phyloP scores from a whole-genome alignment of 1,140 invertebrate species.

The Drosophila equinoxialis region DNA sequence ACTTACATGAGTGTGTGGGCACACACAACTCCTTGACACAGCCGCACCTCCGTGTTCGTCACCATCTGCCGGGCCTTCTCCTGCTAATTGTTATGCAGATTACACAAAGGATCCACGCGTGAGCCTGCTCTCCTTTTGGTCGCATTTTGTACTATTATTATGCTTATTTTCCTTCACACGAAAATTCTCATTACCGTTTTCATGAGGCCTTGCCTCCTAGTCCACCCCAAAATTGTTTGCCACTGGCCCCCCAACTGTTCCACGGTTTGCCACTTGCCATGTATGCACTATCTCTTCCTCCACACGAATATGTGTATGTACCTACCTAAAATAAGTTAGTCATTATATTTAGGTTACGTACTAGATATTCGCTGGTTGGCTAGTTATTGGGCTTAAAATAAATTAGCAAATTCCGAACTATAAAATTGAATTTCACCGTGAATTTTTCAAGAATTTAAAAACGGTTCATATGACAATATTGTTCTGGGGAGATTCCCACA shows the following conservation, averaged over 20 bases:
- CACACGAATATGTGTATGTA: not conserved
- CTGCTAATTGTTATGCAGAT: conserved; percentile 74
- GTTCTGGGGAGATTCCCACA: no score
- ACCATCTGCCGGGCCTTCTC: not conserved
- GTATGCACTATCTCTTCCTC: not conserved
- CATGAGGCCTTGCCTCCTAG: conserved; percentile 17
- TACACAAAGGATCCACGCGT: conserved; percentile 57
- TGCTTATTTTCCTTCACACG: conserved; percentile 53
- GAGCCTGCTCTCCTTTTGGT: conserved; percentile 25
- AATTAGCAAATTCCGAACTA: no score
- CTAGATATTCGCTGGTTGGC: no score
- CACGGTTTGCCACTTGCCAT: not conserved
- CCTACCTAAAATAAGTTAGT: conserved; percentile 8
- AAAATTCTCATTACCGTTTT: conserved; percentile 56
- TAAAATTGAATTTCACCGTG: no score
- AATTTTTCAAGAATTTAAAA: no score
- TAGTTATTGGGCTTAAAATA: no score
- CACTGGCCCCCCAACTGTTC: not conserved
- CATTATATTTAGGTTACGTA: conserved; percentile 17
- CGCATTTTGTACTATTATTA: conserved; percentile 58
- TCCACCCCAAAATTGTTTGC: no score
- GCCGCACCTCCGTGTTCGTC: not conserved
- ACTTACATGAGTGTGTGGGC: not conserved
- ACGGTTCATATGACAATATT: no score
- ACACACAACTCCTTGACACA: conserved; percentile 5